Evolutionary conservation across 2,888 invertebrate species (phyloP).

Genomic region (Dolichopus griseipennis): DNA sequence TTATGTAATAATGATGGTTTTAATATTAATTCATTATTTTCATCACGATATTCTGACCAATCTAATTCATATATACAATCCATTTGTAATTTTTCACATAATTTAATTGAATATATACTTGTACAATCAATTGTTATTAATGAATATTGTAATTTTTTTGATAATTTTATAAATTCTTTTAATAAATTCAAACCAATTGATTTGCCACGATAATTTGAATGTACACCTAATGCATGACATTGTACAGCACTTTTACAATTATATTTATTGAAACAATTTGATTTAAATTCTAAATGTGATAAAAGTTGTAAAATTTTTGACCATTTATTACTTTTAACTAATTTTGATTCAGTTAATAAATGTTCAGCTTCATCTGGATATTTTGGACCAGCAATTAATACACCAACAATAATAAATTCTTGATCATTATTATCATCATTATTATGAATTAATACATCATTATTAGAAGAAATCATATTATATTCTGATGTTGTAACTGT

Average conservation of each 20-base stretch:
- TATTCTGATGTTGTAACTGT: conserved; percentile 19
- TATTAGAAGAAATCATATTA: no score
- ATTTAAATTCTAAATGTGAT: conserved; percentile 29
- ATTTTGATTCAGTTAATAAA: conserved; percentile 27
- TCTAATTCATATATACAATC: conserved; percentile 28
- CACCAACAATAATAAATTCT: conserved; percentile 25
- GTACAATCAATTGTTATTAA: conserved; percentile 35
- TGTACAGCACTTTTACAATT: conserved; percentile 30
- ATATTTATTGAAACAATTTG: conserved; percentile 31
- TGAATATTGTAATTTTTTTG: conserved; percentile 26
- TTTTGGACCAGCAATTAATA: conserved; percentile 34
- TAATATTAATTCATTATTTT: conserved; percentile 29
- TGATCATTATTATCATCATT: no score
- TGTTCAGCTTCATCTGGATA: conserved; percentile 25
- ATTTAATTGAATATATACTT: conserved; percentile 32
- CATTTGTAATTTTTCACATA: conserved; percentile 31
- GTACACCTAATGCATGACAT: conserved; percentile 33
- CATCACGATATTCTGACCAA: conserved; percentile 31
- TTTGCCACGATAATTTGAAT: conserved; percentile 29
- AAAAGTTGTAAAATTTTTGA: conserved; percentile 27
- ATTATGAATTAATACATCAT: no score
- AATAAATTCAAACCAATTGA: conserved; percentile 31
- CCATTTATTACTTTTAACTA: conserved; percentile 31
- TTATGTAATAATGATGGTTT: conserved; percentile 31
- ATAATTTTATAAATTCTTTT: conserved; percentile 25